phyloP scores from a whole-genome alignment of 2,888 invertebrate species.

The Neocrepidodera transversa region DNA sequence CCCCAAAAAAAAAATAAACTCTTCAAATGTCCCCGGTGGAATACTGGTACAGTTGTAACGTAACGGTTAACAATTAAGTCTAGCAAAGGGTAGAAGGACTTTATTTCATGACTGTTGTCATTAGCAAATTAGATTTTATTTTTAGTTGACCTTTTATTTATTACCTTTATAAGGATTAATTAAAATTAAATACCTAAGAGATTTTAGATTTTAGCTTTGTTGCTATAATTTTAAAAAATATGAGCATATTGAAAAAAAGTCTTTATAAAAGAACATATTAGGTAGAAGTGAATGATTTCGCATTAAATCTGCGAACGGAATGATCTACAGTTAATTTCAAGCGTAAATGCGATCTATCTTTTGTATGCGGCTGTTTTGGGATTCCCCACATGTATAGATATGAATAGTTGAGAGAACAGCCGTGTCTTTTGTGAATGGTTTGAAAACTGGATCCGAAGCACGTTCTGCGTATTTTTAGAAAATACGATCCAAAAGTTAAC shows the following conservation, averaged over 20 bases:
- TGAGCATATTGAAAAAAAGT: too few relatives aligned
- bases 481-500: slow-evolving; percentile 40
- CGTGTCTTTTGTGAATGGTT: slow-evolving; percentile 38
- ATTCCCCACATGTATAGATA: slow-evolving; percentile 42
- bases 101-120: slow-evolving; percentile 25
- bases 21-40: slow-evolving; percentile 15
- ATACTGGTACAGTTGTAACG: slow-evolving; percentile 2
- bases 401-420: slow-evolving; percentile 43
- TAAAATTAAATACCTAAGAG: too few relatives aligned
- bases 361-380: slow-evolving; percentile 32
- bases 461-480: slow-evolving; percentile 42
- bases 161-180: too few relatives aligned
- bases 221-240: too few relatives aligned
- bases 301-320: not conserved
- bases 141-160: too few relatives aligned
- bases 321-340: not conserved
- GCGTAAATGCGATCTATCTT: slow-evolving; percentile 2
- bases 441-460: slow-evolving; percentile 41
- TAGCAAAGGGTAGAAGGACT: slow-evolving; percentile 2
- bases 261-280: too few relatives aligned
- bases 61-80: slow-evolving; percentile 19
- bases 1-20: slow-evolving; percentile 21
- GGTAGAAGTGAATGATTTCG: too few relatives aligned
- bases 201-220: too few relatives aligned
- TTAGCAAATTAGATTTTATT: slow-evolving; percentile 31